phyloP scores from a whole-genome alignment of 64 coral and sea anemone species.

The Stylophora pistillata region DNA sequence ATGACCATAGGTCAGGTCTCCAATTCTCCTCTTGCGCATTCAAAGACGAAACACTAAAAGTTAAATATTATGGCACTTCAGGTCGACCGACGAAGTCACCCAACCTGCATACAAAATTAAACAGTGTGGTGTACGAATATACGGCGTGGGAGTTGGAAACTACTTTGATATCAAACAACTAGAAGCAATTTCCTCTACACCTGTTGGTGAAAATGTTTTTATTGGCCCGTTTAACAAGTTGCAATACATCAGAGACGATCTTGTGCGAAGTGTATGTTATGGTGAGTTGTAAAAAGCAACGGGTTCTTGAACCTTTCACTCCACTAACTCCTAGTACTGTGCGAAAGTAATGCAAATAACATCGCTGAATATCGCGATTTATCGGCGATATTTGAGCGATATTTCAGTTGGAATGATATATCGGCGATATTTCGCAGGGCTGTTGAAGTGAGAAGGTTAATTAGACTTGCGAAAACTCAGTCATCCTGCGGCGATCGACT shows the following conservation, averaged over 20 bases:
- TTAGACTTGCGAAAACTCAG: too few species aligned
- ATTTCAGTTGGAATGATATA: too few species aligned
- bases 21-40: background rate
- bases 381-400: too few species aligned
- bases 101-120: constrained; percentile 14
- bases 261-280: constrained; percentile 10
- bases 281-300: background rate
- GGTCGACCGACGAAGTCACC: constrained; percentile 4
- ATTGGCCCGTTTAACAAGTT: constrained; percentile 36
- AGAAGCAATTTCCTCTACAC: background rate
- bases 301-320: too few species aligned
- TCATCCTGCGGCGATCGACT: too few species aligned
- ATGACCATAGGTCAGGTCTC: background rate
- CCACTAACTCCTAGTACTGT: too few species aligned
- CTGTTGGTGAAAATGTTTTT: constrained; percentile 17
- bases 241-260: constrained; percentile 21
- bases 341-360: too few species aligned
- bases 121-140: constrained; percentile 1
- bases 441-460: too few species aligned
- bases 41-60: background rate
- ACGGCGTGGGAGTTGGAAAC: constrained; percentile 5
- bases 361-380: too few species aligned
- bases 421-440: too few species aligned
- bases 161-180: constrained; percentile 17
- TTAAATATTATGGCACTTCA: background rate